Base-by-base conservation (phyloP, 1,140 invertebrate species). In the Sesamia nonagrioides region DNA sequence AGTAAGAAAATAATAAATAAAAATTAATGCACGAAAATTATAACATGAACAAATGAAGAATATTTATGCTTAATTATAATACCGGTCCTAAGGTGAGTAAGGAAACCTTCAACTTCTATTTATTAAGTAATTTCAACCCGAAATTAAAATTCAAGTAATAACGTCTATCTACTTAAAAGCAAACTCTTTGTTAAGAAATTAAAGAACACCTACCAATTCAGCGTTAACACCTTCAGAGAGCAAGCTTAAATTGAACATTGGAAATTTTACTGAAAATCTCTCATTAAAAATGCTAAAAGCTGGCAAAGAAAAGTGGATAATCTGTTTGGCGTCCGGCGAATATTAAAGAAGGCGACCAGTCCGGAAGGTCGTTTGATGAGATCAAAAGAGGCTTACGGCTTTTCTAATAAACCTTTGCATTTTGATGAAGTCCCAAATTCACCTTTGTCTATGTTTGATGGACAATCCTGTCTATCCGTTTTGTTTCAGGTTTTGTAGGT, bases 231-330 rank as follows among this genome's bases (percentile, higher is more conserved):
- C 61, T 42, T 66, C 11, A 45, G 27, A 77, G 81, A 74, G 73
- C 35, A 63, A 72, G 77, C 79, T 80, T 75, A 86, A 80, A 79
- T 81, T 83, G 82, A 80, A 84, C 82, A 87, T 89, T 86, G 86
- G 82, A 86, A 87, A 86, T 83, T 86, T 80, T 77, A 82, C 72
- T 82, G 80, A 77, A 88, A 86, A 85, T 72, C 84, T 85, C 88
- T 92, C 84, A 91, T 92, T 90, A 89, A 91, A 89, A 90, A 91
- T 91, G 89, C 91, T 87, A 88, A 91, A 27, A 90, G 84, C 84
- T 81, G 84, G 84, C 83, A 82, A 90, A 90, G 85, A 91, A 91
- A 91, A 93, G 89, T 90, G 89, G 88, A 88, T 92, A 92, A 91
- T 91, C 87, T 90, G 85, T 89, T 88, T 88, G 86, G 84, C 85